phyloP scores from a whole-genome alignment of 2,888 invertebrate genomes.

The Digitonthophagus gazella region DNA sequence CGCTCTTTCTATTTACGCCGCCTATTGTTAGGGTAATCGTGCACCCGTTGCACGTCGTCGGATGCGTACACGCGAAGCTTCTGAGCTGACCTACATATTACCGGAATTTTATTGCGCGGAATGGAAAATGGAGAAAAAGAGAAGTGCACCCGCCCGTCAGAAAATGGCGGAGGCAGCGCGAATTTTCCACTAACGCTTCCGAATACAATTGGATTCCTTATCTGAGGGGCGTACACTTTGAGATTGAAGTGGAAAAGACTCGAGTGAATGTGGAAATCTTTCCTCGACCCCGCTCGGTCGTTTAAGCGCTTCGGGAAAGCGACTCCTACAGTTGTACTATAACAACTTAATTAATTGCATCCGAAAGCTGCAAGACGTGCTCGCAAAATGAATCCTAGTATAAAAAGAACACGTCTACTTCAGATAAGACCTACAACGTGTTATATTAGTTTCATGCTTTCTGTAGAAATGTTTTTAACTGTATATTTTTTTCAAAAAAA shows the following conservation, averaged over 20 bases:
- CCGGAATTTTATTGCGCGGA: not conserved
- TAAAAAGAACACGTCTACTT: too few relatives aligned
- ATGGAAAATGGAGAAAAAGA: not conserved
- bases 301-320: not conserved
- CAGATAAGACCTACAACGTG: too few relatives aligned
- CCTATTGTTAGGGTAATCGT: not conserved
- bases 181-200: not conserved
- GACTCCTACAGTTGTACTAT: too few relatives aligned
- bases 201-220: not conserved
- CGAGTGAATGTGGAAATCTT: not conserved
- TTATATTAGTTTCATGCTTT: too few relatives aligned
- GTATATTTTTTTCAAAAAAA: too few relatives aligned
- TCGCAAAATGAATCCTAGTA: too few relatives aligned
- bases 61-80: not conserved
- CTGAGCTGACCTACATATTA: not conserved
- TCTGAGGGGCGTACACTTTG: not conserved
- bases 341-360: too few relatives aligned
- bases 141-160: not conserved
- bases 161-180: not conserved
- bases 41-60: not conserved
- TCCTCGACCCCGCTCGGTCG: not conserved
- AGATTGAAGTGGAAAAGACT: not conserved
- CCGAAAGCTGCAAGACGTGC: too few relatives aligned
- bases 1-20: not conserved
- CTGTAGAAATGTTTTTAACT: too few relatives aligned